Evolutionary conservation across 1,140 invertebrate species (phyloP).

Genomic region (Drosophila suzukii): DNA sequence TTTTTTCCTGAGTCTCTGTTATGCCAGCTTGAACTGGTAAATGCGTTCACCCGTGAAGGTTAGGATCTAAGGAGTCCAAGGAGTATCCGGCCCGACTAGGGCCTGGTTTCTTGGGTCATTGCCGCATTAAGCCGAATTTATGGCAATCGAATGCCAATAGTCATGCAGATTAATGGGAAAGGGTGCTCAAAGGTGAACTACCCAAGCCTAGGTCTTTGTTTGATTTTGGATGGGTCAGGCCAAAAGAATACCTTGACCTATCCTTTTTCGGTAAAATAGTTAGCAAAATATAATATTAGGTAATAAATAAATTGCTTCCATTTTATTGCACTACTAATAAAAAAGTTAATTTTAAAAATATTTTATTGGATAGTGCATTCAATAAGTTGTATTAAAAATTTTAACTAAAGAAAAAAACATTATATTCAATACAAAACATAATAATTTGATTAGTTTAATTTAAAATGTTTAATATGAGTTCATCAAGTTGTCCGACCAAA

Average conservation of each 20-base stretch:
- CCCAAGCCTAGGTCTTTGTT: not conserved
- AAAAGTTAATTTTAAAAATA: too few species aligned
- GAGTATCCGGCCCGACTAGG: conserved; percentile 13
- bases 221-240: conserved; percentile 7
- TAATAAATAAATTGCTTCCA: not conserved
- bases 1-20: conserved; percentile 53
- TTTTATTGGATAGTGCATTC: too few species aligned
- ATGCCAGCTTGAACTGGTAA: conserved; percentile 73
- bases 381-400: too few species aligned
- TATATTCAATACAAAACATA: too few species aligned
- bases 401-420: too few species aligned
- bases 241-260: not conserved
- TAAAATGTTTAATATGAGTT: too few species aligned
- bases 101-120: conserved; percentile 69
- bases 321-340: too few species aligned
- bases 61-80: conserved; percentile 33
- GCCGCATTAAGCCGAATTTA: conserved; percentile 72
- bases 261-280: not conserved
- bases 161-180: conserved; percentile 65
- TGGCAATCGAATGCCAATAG: conserved; percentile 68
- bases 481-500: too few species aligned
- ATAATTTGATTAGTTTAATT: too few species aligned
- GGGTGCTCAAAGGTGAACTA: conserved; percentile 20
- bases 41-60: conserved; percentile 70
- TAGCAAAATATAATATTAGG: not conserved